Evolutionary conservation across 2,797 vertebrate species (phyloP).

Genomic region (Hippopotamyrus pictus): DNA sequence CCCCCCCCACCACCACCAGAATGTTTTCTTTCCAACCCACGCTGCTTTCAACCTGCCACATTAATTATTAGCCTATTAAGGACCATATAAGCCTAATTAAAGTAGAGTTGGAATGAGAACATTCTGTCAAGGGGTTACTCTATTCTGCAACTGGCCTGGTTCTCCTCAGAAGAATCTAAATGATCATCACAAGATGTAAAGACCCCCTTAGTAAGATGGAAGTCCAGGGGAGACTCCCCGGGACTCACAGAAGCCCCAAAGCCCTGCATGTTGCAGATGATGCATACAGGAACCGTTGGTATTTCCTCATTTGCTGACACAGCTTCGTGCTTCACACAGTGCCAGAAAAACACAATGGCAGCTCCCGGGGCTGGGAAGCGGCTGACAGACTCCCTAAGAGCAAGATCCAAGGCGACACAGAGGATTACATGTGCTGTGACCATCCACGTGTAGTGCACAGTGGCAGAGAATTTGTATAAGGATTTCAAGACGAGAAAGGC

Average conservation of each 20-base stretch:
- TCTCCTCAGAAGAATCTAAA: neutral
- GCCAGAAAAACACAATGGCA: constrained; percentile 33
- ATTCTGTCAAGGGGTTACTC: neutral
- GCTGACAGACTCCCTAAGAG: constrained; percentile 22
- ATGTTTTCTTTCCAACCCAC: neutral
- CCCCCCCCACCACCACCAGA: neutral
- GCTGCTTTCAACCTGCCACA: neutral
- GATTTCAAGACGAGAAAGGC: constrained; percentile 27
- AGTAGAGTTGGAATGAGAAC: neutral
- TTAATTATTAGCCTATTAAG: neutral
- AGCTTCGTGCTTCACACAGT: neutral
- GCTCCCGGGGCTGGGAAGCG: constrained; percentile 7
- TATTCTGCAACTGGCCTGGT: neutral
- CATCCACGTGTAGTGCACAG: constrained; percentile 1
- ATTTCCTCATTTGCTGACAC: constrained; percentile 12
- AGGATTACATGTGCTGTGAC: neutral
- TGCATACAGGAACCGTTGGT: neutral
- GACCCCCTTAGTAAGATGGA: neutral
- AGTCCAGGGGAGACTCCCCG: neutral
- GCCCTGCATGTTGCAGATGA: neutral
- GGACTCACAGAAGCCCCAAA: neutral
- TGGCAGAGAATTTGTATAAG: constrained; percentile 20
- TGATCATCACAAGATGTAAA: neutral
- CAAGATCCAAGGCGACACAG: constrained; percentile 22
- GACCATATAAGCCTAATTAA: neutral